These are phyloP conservation scores for Falco naumanni DNA, from an alignment of 2,797 vertebrate genomes.

Conservation along the genomic window DNA sequence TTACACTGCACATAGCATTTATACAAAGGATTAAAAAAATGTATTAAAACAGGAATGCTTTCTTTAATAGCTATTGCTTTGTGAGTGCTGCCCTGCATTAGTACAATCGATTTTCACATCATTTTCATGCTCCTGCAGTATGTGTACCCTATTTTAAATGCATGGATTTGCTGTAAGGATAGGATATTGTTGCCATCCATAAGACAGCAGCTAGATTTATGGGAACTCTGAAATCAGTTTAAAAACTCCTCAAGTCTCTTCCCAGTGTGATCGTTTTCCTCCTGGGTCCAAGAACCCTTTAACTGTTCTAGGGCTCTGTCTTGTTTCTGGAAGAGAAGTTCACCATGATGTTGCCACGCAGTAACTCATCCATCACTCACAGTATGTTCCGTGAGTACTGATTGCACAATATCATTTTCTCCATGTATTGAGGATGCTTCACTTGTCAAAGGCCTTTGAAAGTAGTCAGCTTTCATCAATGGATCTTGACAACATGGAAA, in stretches of 20 bases:
- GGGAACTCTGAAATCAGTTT: not conserved
- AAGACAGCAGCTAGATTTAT: constrained; percentile 53
- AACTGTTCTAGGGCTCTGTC: not conserved
- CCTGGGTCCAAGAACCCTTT: not conserved
- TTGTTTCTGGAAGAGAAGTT: constrained; percentile 11
- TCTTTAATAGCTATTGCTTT: constrained; percentile 36
- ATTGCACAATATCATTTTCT: constrained; percentile 61
- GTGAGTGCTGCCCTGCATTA: constrained; percentile 1
- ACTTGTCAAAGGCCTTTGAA: constrained; percentile 71
- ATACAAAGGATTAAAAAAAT: constrained; percentile 47
- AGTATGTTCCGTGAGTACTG: constrained; percentile 39
- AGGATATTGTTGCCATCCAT: not conserved
- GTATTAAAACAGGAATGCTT: constrained; percentile 35
- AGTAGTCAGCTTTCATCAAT: constrained; percentile 75
- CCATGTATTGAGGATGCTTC: constrained; percentile 1
- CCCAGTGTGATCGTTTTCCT: not conserved
- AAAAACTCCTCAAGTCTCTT: not conserved
- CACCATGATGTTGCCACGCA: not conserved
- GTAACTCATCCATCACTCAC: constrained; percentile 54
- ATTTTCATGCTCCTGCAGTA: constrained; percentile 44
- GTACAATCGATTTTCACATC: constrained; percentile 42
- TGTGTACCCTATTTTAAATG: constrained; percentile 33
- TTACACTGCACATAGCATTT: constrained; percentile 33
- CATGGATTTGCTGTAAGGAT: not conserved
- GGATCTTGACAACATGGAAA: constrained; percentile 71